These are phyloP conservation scores for Phasia obesa DNA, from an alignment of 2,888 invertebrate species.

Conservation along the genomic window DNA sequence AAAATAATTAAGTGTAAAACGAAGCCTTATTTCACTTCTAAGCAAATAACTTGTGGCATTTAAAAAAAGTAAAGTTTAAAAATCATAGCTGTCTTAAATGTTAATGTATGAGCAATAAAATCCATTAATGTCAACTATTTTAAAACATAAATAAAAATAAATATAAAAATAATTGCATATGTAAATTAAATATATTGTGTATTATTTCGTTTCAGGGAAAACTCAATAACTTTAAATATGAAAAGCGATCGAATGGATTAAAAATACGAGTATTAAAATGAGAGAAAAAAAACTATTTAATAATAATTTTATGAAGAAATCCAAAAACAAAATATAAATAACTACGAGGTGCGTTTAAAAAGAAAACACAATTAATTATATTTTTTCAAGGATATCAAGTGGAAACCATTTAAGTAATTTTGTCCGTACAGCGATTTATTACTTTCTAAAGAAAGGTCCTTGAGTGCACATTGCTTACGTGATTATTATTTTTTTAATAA, in stretches of 20 bases:
- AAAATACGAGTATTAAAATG: conserved; percentile 29
- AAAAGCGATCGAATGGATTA: conserved; percentile 15
- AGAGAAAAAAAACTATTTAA: not conserved
- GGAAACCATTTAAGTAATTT: no score
- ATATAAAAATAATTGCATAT: conserved; percentile 56
- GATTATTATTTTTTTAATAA: no score
- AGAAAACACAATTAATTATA: no score
- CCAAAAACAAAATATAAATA: not conserved
- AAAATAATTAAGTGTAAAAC: no score
- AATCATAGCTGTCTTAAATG: conserved; percentile 14
- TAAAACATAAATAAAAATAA: conserved; percentile 56
- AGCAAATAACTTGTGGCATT: no score
- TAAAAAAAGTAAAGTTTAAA: not conserved
- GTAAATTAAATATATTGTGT: conserved; percentile 44
- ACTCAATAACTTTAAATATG: not conserved
- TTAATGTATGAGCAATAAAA: conserved; percentile 30
- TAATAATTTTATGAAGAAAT: not conserved
- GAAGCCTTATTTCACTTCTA: no score
- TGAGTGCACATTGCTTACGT: no score
- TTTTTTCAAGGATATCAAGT: no score
- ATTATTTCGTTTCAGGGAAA: not conserved
- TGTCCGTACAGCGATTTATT: no score
- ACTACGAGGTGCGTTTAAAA: not conserved
- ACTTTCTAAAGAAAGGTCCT: no score
- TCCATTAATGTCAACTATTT: conserved; percentile 54